Evolutionary conservation across 2,888 invertebrate genomes (phyloP).

Genomic region (Lasioglossum zephyrum): DNA sequence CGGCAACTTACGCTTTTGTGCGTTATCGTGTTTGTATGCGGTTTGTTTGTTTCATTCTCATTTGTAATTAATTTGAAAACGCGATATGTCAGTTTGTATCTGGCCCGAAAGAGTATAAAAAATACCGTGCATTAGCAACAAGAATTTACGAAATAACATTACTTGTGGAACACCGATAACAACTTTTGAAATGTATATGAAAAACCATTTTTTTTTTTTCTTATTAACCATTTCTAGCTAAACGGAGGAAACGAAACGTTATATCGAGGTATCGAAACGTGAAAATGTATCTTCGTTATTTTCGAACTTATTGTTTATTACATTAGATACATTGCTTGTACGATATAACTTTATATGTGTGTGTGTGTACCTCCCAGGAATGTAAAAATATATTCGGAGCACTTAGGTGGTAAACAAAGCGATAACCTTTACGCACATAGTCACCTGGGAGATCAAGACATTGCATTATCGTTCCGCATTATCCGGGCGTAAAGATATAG

Average conservation of each 20-base stretch:
- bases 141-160: not conserved
- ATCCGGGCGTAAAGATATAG: slow-evolving; percentile 43
- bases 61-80: slow-evolving; percentile 16
- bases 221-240: not conserved
- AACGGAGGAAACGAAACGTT: not conserved
- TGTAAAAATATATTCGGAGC: slow-evolving; percentile 41
- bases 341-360: slow-evolving; percentile 5
- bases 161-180: not conserved
- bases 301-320: slow-evolving; percentile 2
- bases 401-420: slow-evolving; percentile 42
- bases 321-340: not conserved
- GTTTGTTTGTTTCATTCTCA: slow-evolving; percentile 13
- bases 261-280: no score
- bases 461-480: slow-evolving; percentile 47
- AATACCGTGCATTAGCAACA: not conserved
- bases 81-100: not conserved
- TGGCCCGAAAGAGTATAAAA: not conserved
- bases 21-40: slow-evolving; percentile 25
- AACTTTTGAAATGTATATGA: not conserved
- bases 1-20: slow-evolving; percentile 24
- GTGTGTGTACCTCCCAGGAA: slow-evolving; percentile 48
- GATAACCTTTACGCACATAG: slow-evolving; percentile 67
- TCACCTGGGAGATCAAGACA: slow-evolving; percentile 62
- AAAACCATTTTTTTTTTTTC: not conserved
- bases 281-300: not conserved